Percentiles rank a stretch among this genome's conserved stretches.
These are phyloP conservation scores for Cecropterus lyciades DNA, from an alignment of 1,140 invertebrate species.

Conservation along the genomic window DNA sequence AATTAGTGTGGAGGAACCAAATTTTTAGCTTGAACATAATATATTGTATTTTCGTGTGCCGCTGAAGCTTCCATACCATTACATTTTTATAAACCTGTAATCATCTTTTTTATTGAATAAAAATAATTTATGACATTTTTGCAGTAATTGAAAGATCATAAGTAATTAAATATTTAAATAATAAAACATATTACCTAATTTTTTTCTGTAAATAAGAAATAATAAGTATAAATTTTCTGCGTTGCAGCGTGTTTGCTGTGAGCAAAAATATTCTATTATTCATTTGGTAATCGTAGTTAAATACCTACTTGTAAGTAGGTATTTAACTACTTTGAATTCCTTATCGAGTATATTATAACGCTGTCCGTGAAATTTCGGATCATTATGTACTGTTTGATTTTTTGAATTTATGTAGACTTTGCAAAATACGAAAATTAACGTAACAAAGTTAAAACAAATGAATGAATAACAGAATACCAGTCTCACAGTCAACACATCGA, in stretches of 20 bases:
- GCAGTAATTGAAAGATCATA: too few relatives aligned
- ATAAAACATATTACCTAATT: slow-evolving; percentile 15
- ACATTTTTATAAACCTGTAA: background rate
- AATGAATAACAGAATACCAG: slow-evolving; percentile 1
- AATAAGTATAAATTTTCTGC: slow-evolving; percentile 11
- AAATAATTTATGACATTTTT: too few relatives aligned
- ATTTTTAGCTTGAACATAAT: background rate
- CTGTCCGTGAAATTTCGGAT: too few relatives aligned
- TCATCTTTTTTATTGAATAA: too few relatives aligned
- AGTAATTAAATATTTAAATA: slow-evolving; percentile 10
- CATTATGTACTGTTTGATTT: too few relatives aligned
- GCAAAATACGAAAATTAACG: too few relatives aligned
- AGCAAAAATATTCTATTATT: background rate
- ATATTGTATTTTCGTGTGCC: background rate
- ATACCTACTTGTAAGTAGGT: too few relatives aligned
- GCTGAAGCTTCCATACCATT: background rate
- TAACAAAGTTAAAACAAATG: background rate
- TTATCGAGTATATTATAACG: too few relatives aligned
- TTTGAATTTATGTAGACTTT: too few relatives aligned
- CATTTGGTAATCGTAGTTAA: too few relatives aligned
- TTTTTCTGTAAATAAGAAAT: slow-evolving; percentile 21
- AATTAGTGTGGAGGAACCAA: slow-evolving; percentile 5
- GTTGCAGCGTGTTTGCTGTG: background rate
- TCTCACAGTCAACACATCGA: slow-evolving; percentile 14
- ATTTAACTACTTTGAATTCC: too few relatives aligned